phyloP scores from a whole-genome alignment of 2,113 vertebrate species.

The Prunella fulvescens region DNA sequence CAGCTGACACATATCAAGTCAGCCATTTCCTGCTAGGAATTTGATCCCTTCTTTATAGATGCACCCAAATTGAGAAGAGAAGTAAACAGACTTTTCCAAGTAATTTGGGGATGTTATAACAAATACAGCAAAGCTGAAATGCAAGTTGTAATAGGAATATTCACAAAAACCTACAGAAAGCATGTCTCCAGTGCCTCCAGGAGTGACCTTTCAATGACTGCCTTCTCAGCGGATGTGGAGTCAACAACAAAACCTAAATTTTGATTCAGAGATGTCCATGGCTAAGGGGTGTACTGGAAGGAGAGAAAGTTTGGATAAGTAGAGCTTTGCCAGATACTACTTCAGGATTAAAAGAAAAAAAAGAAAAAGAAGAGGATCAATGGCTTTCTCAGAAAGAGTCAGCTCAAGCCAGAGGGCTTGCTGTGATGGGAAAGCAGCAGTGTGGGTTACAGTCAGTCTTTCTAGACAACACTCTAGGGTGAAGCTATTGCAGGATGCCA shows the following conservation, averaged over 20 bases:
- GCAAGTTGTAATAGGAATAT: background rate
- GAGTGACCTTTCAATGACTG: background rate
- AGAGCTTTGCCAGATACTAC: background rate
- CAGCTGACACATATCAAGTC: background rate
- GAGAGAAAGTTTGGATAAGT: background rate
- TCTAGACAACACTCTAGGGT: background rate
- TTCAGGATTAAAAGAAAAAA: background rate
- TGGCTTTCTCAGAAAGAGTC: background rate
- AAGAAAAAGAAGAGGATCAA: no score
- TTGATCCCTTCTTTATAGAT: background rate
- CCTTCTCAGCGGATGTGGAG: background rate
- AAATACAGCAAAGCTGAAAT: background rate
- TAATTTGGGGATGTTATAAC: background rate
- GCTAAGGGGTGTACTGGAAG: background rate
- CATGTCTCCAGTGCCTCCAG: background rate
- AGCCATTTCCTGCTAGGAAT: background rate
- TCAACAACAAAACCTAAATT: background rate
- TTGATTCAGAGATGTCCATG: background rate
- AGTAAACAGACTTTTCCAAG: background rate
- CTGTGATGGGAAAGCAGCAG: background rate
- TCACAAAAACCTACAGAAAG: background rate
- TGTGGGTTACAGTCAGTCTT: background rate
- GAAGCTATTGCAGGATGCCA: background rate
- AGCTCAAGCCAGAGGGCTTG: background rate
- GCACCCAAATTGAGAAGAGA: background rate